Evolutionary conservation across 2,888 invertebrate genomes (phyloP), one percentile per base, ranked within the genome.

Genomic region (Chaetogeoica ovagalla): DNA sequence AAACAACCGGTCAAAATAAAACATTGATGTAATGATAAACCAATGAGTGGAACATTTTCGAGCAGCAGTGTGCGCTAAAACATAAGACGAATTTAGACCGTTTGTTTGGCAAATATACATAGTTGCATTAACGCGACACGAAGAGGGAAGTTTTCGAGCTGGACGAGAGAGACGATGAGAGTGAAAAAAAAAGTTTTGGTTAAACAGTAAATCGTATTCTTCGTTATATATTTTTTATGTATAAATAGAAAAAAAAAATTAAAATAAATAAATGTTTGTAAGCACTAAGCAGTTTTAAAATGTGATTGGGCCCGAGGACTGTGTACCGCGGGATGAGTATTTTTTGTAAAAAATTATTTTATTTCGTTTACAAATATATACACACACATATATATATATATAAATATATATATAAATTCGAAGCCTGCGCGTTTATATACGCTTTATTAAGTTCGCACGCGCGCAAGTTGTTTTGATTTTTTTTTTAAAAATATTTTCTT

Each of bases 281-380:
- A 19, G 37, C 55, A 37, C 48, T 21, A 19, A 19, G 37, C 55
- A 37, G 63, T 63, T 30, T 30, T 65, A 52, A 73, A 65, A 74
- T 30, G 62, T 74, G 17, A 74, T 74, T 52, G n/a, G n/a, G 37
- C 63, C 63, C 6, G 6, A 5, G 52, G 74, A 15, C n/a, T 30
- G 30, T 30, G 55, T 15, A 39, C 63, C 55, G 37, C 37, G 17
- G 55, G 62, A 15, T 3, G n/a, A 55, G 74, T 55, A 19, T 69
- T 43, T 71, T 15, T 37, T 39, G 43, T 9, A 9, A 9, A 30
- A 55, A 74, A 55, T 74, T 52, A 37, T 74, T 65, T 65, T 74
- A 65, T 65, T 74, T 65, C 21, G 19, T 55, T 52, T 65, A 52
- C n/a, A n/a, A 7, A 43, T 43, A 43, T 7, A 9, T 43, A 52